A percentile compares a stretch with the other conserved stretches of the same genome.
phyloP scores from a whole-genome alignment of 1,140 invertebrate genomes.

The Arion vulgaris region DNA sequence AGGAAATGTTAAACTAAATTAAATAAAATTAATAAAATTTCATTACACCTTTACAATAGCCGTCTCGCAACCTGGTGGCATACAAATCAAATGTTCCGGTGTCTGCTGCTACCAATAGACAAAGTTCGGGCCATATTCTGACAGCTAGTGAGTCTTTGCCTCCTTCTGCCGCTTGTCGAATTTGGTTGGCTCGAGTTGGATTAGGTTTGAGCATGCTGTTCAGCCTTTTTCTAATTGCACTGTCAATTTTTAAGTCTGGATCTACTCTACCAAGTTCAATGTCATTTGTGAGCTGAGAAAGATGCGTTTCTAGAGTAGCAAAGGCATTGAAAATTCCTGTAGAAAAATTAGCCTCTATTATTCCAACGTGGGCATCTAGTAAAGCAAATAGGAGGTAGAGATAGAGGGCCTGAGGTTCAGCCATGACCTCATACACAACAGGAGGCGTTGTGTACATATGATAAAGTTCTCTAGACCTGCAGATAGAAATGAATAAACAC shows the following conservation, averaged over 20 bases:
- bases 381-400: conserved; percentile 70
- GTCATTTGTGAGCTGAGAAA: conserved; percentile 58
- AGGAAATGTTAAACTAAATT: background rate
- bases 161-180: conserved; percentile 54
- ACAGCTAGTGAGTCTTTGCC: conserved; percentile 56
- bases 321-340: conserved; percentile 67
- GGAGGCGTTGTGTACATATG: conserved; percentile 67
- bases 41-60: conserved; percentile 61
- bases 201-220: conserved; percentile 60
- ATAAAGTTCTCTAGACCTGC: conserved; percentile 60
- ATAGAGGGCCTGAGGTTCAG: conserved; percentile 70
- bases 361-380: conserved; percentile 66
- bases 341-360: conserved; percentile 70
- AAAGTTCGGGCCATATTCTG: conserved; percentile 67
- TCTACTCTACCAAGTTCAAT: conserved; percentile 62
- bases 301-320: conserved; percentile 56
- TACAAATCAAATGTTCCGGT: conserved; percentile 69
- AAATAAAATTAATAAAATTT: background rate
- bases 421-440: conserved; percentile 63
- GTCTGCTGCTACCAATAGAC: conserved; percentile 63
- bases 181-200: conserved; percentile 61
- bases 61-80: conserved; percentile 56
- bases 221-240: conserved; percentile 55
- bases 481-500: background rate
- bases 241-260: conserved; percentile 56